Percentiles rank a stretch among this genome's conserved stretches.
phyloP scores from a whole-genome alignment of 2,113 vertebrate species.

The Vicugna pacos region DNA sequence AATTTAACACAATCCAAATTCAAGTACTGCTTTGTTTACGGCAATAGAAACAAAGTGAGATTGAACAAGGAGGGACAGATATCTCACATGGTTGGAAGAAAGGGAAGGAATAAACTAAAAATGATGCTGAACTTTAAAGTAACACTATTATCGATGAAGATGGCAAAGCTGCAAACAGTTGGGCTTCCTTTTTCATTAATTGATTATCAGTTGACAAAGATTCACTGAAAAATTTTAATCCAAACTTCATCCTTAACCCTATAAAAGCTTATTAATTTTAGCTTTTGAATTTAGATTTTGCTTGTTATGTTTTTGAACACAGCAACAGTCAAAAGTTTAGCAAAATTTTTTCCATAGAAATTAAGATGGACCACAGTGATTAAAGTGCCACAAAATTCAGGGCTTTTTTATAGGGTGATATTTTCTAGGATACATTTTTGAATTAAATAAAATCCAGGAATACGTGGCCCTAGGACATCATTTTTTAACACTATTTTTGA shows the following conservation, averaged over 20 bases:
- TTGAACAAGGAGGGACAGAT: neutral
- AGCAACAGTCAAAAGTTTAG: neutral
- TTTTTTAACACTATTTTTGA: neutral
- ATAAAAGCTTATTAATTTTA: conserved; percentile 6
- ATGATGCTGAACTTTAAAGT: neutral
- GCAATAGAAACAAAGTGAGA: neutral
- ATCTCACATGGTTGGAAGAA: neutral
- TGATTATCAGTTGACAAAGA: neutral
- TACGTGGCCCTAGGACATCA: neutral
- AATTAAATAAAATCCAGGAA: conserved; percentile 18
- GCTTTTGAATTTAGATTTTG: neutral
- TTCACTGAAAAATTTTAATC: neutral
- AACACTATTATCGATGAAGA: neutral
- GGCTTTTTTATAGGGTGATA: neutral
- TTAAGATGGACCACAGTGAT: neutral
- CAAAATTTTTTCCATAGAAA: conserved; percentile 31
- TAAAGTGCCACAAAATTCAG: neutral
- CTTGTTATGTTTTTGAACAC: neutral
- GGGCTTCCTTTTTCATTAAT: neutral
- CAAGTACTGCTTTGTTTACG: neutral
- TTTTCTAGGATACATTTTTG: neutral
- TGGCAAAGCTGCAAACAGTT: neutral
- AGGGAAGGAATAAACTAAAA: neutral
- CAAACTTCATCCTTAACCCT: neutral
- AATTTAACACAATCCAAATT: neutral